Conservation (phyloP, 2,888 invertebrate species). For the Latrodectus elegans region DNA sequence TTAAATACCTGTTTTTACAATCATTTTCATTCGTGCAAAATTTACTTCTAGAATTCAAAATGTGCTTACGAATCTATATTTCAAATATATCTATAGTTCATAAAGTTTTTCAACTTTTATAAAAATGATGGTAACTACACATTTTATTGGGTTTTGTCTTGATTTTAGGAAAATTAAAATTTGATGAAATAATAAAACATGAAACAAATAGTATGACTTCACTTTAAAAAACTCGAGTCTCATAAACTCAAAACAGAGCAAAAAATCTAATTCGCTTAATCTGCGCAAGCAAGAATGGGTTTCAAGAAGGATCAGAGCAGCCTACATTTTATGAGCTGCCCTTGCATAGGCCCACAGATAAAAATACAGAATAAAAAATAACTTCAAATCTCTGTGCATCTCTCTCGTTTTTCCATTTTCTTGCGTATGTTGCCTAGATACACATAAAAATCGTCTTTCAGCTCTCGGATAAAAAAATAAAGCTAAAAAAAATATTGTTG, state of each 20-base stretch:
- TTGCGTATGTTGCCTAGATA: conserved; percentile 26
- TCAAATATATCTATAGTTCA: too few relatives aligned
- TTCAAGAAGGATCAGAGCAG: neutral
- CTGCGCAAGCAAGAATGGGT: neutral
- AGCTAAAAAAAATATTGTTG: conserved; percentile 31
- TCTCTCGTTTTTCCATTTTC: conserved; percentile 28
- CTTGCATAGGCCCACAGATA: neutral
- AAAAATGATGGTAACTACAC: too few relatives aligned
- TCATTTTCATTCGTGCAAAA: too few relatives aligned
- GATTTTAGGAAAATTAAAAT: too few relatives aligned
- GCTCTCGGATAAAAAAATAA: conserved; percentile 26
- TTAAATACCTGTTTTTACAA: too few relatives aligned
- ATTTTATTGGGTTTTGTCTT: too few relatives aligned
- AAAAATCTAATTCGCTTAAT: neutral
- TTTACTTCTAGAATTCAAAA: too few relatives aligned
- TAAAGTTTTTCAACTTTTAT: too few relatives aligned
- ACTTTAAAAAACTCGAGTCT: neutral
- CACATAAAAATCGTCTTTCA: conserved; percentile 41
- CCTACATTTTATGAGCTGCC: neutral
- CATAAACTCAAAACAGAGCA: neutral
- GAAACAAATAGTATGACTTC: too few relatives aligned
- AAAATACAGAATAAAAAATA: conserved; percentile 8
- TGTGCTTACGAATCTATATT: too few relatives aligned
- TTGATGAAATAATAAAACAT: too few relatives aligned
- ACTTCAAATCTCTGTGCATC: conserved; percentile 1